Evolutionary conservation across 2,888 invertebrate genomes (phyloP), one percentile per base, ranked within the genome.

Genomic region (Tyria jacobaeae): DNA sequence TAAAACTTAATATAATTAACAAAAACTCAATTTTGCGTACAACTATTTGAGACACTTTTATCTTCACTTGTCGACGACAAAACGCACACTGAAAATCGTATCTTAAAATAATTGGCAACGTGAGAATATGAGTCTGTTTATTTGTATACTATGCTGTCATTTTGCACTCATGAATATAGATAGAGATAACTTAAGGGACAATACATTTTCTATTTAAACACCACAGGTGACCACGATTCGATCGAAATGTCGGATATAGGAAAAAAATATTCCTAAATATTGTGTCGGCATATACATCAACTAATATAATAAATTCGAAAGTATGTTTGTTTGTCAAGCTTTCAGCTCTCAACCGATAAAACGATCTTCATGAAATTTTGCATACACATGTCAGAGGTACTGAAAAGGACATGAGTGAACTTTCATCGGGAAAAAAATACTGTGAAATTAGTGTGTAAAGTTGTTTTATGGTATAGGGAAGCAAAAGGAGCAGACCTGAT

Each of bases 21-120:
- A 6, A 50, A 37, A 52, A 61, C 47, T 57, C 50, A n/a, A 37
- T 17, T n/a, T n/a, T 27, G 52, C n/a, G 56, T 51, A 12, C 69
- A 12, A 34, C 31, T 51, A 6, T 57, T n/a, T 47, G 14, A 24
- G 14, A 17, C 48, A 49, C 44, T 10, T 44, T 0, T 12, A 39
- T 44, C 57, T 54, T 53, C 62, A 53, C 57, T 39, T 39, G 39
- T 7, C 70, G 6, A 52, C 41, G 52, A 27, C 57, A 58, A 27
- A 57, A 55, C 34, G 39, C 34, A 31, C 5, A 74, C 74, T 74
- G 63, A 72, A 72, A 70, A 24, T 31, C 53, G n/a, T 53, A 51
- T n/a, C 41, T 51, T 47, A 47, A 55, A 70, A 65, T 62, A 61
- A 62, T 61, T 57, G 61, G 24, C 62, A 49, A 39, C 48, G 44